Conservation (phyloP, 1,140 invertebrate species). For the Panagrolaimus sp. region DNA sequence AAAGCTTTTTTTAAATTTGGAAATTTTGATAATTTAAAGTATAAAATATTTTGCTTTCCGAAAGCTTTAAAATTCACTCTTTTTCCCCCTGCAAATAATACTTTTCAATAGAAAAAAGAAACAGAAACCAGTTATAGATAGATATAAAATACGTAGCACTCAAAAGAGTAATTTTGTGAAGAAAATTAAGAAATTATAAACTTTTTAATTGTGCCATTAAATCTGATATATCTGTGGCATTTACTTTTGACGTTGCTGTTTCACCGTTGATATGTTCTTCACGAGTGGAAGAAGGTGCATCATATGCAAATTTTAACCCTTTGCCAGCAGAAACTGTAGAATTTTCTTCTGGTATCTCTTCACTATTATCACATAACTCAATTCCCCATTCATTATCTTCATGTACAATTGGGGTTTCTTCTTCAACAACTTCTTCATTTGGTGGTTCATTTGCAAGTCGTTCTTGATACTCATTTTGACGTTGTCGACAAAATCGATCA, state of each 20-base stretch:
- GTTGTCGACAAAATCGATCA: conserved; percentile 70
- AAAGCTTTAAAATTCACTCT: too few species aligned
- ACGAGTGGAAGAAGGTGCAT: conserved; percentile 60
- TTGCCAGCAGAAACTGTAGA: conserved; percentile 41
- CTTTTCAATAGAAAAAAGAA: conserved; percentile 17
- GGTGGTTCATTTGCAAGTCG: conserved; percentile 40
- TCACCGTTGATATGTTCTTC: conserved; percentile 16
- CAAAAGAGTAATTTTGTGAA: too few species aligned
- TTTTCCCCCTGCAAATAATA: conserved; percentile 2
- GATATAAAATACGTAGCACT: too few species aligned
- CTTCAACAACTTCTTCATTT: conserved; percentile 55
- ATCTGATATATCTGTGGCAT: conserved; percentile 68
- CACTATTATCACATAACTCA: conserved; percentile 68
- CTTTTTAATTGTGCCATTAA: conserved; percentile 82
- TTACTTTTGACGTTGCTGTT: background rate
- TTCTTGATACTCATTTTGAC: conserved; percentile 69
- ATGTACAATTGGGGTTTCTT: conserved; percentile 38
- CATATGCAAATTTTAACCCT: conserved; percentile 69
- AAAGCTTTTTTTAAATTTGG: too few species aligned
- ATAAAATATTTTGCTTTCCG: too few species aligned
- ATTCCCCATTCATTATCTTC: conserved; percentile 63
- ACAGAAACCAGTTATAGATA: background rate
- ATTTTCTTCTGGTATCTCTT: conserved; percentile 48
- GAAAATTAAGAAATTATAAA: conserved; percentile 60
- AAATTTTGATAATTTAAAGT: too few species aligned